A percentile compares a stretch with the other conserved stretches of the same genome.
These are phyloP conservation scores for Calameuta idolon DNA, from an alignment of 2,888 invertebrate species.

Conservation along the genomic window DNA sequence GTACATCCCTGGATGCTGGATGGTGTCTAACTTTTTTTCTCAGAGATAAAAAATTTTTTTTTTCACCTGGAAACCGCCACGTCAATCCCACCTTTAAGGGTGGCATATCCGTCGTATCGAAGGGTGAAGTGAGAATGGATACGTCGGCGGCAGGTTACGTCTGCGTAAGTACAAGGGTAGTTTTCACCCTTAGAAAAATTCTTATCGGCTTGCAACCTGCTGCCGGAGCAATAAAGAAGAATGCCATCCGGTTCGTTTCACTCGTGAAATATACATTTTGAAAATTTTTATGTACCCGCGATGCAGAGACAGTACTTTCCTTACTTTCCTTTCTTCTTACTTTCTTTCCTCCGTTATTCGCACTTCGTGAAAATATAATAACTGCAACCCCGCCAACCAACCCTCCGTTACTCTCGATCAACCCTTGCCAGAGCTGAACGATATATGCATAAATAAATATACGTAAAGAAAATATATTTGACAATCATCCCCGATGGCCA, in stretches of 20 bases:
- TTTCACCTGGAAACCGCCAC: background rate
- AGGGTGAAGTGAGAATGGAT: background rate
- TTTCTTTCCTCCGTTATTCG: background rate
- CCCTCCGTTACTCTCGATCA: background rate
- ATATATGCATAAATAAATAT: background rate
- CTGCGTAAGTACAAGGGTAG: background rate
- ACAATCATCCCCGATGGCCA: background rate
- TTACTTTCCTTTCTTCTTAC: background rate
- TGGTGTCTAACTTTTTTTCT: background rate
- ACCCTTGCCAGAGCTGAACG: background rate
- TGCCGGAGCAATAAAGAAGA: background rate
- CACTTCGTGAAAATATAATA: background rate
- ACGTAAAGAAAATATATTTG: background rate
- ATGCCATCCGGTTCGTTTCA: background rate
- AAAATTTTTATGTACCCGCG: background rate
- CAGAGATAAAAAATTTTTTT: background rate
- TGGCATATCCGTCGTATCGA: background rate
- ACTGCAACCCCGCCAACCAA: background rate
- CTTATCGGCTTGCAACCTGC: slow-evolving; percentile 8
- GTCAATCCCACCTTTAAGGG: background rate
- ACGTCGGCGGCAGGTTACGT: background rate
- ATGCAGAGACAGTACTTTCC: background rate
- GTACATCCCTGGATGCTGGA: background rate
- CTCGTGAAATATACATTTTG: background rate
- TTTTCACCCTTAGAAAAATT: background rate